phyloP scores from a whole-genome alignment of 2,113 vertebrate species.

The Rana temporaria region DNA sequence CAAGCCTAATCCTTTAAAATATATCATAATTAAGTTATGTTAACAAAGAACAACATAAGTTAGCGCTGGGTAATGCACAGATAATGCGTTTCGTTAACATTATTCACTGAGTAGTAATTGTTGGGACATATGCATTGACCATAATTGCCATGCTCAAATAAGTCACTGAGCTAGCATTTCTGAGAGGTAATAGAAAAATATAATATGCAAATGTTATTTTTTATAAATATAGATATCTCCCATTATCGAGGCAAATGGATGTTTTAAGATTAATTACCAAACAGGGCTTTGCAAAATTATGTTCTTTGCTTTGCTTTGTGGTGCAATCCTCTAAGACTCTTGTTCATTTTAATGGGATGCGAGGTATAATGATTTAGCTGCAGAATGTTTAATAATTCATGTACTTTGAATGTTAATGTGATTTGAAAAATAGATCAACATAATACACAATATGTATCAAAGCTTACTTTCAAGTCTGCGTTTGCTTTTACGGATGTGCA shows the following conservation, averaged over 20 bases:
- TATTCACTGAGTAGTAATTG: constrained; percentile 43
- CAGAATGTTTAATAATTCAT: constrained; percentile 54
- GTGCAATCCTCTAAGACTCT: constrained; percentile 39
- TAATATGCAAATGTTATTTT: constrained; percentile 46
- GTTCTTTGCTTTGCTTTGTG: constrained; percentile 27
- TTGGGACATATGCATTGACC: constrained; percentile 41
- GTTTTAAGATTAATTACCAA: constrained; percentile 49
- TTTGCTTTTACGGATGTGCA: constrained; percentile 3
- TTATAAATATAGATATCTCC: constrained; percentile 21
- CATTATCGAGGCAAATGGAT: constrained; percentile 34
- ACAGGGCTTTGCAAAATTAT: constrained; percentile 39
- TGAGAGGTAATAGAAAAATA: constrained; percentile 42
- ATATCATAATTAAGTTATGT: constrained; percentile 45
- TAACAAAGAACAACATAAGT: constrained; percentile 14
- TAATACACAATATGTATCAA: constrained; percentile 43
- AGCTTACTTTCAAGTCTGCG: constrained; percentile 42
- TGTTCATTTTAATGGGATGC: constrained; percentile 49
- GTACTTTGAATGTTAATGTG: constrained; percentile 52
- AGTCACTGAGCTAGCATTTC: constrained; percentile 33
- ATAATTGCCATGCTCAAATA: constrained; percentile 46
- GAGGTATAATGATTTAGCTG: constrained; percentile 53
- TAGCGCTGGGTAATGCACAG: constrained; percentile 19
- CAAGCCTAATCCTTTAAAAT: constrained; percentile 19
- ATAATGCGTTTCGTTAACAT: constrained; percentile 37
- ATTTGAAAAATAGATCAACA: constrained; percentile 55